Evolutionary conservation across 2,888 invertebrate genomes (phyloP), one percentile per base, ranked within the genome.

Genomic region (Parasteatoda lunata): DNA sequence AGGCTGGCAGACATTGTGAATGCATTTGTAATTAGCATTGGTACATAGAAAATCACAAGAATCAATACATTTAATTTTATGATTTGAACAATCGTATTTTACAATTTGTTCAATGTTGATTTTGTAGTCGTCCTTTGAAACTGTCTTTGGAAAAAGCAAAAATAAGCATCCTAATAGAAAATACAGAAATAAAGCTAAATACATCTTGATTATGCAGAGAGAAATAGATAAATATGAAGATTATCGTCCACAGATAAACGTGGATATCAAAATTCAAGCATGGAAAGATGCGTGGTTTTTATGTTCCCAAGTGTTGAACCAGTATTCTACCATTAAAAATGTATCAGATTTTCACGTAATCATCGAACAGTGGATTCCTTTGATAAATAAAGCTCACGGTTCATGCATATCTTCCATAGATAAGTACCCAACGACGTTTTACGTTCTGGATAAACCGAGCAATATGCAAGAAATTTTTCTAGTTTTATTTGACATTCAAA

Each of bases 261-360:
- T 49, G 13, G 70, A 47, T 47, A 69, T 70, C 48, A 68, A 68
- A 70, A 70, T 78, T 48, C 78, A 78, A 47, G 70, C 69, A 13
- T 78, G 78, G 78, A 78, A 78, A 78, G 54, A 69, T 78, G 70
- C 78, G 8, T 78, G 78, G 78, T 78, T n/a, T 54, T 54, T 78
- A 70, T 78, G 78, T 47, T 54, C 59, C 52, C 69, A 78, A 59
- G 59, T 70, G 11, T n/a, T 78, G 59, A 48, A 54, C 6, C 54
- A 78, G 47, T 70, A 59, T 78, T n/a, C 6, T 15, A 45, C 51
- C 9, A 48, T 9, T n/a, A n/a, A n/a, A 1, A 66, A 69, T 54
- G 47, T 77, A 9, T 47, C 48, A 7, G 52, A 78, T 59, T 78
- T 51, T 59, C 78, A 78, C 15, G 48, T 70, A 7, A 15, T 78